phyloP scores from a whole-genome alignment of 1,140 invertebrate species.

The Philopotamus ludificatus region DNA sequence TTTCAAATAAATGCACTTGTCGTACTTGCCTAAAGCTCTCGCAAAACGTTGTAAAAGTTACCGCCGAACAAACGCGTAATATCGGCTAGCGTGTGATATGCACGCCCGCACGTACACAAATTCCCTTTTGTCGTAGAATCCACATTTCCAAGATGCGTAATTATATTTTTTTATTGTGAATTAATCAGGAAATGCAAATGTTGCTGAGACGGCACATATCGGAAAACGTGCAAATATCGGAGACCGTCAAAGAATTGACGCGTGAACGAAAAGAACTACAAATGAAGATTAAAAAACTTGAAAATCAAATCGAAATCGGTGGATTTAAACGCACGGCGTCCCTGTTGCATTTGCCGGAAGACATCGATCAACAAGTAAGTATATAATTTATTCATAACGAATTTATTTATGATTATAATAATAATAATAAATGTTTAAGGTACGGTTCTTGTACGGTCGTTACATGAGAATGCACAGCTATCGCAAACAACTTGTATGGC shows the following conservation, averaged over 20 bases:
- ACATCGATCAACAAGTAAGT: constrained; percentile 36
- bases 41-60: too few species aligned
- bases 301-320: constrained; percentile 41
- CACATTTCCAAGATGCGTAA: not conserved
- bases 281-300: constrained; percentile 48
- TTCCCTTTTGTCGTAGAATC: too few species aligned
- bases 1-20: too few species aligned
- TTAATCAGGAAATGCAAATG: constrained; percentile 54
- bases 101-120: too few species aligned
- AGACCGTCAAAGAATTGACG: constrained; percentile 52
- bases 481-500: constrained; percentile 78
- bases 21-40: too few species aligned
- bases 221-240: constrained; percentile 58
- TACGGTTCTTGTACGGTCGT: constrained; percentile 67
- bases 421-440: constrained; percentile 51
- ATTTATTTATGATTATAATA: not conserved
- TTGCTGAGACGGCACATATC: constrained; percentile 51
- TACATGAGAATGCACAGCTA: constrained; percentile 76
- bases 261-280: constrained; percentile 51
- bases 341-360: constrained; percentile 45
- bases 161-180: too few species aligned
- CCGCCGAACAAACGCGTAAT: too few species aligned
- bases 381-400: not conserved
- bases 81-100: too few species aligned
- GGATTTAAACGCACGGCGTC: constrained; percentile 38